Evolutionary conservation across 2,113 vertebrate genomes (phyloP).

Genomic region (Oryzias celebensis): DNA sequence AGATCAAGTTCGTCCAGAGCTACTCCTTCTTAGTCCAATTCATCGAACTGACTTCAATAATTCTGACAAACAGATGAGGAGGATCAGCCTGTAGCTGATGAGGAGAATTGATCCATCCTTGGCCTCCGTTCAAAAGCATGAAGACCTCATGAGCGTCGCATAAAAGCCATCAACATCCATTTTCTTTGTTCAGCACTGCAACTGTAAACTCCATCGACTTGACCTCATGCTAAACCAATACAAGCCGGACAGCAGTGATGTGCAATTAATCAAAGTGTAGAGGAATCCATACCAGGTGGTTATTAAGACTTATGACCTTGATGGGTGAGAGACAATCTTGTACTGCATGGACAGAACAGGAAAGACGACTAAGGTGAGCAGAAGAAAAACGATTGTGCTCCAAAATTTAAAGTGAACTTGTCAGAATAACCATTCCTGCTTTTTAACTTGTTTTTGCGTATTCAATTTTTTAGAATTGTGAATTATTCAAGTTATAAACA

Average conservation of each 20-base stretch:
- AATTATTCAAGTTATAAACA: no score
- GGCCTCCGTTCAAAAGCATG: slow-evolving; percentile 37
- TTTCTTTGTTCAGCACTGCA: slow-evolving; percentile 39
- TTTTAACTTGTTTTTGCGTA: no score
- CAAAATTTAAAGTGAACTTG: no score
- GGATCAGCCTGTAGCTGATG: slow-evolving; percentile 23
- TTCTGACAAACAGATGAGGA: slow-evolving; percentile 35
- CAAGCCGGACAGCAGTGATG: slow-evolving; percentile 18
- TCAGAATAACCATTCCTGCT: no score
- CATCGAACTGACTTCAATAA: slow-evolving; percentile 23
- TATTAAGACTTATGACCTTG: slow-evolving; percentile 28
- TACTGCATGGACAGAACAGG: no score
- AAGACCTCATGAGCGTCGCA: slow-evolving; percentile 43
- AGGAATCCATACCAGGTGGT: slow-evolving; percentile 46
- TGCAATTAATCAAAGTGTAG: slow-evolving; percentile 55
- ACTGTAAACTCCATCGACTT: slow-evolving; percentile 39
- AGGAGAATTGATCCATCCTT: slow-evolving; percentile 28
- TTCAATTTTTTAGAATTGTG: no score
- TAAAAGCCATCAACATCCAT: slow-evolving; percentile 45
- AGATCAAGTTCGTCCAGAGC: slow-evolving; percentile 20
- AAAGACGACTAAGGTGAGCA: no score
- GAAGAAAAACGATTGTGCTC: no score
- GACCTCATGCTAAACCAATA: slow-evolving; percentile 53
- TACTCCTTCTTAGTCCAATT: slow-evolving; percentile 11
- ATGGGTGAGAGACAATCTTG: not conserved